Evolutionary conservation across 2,888 invertebrate genomes (phyloP), one percentile per base, ranked within the genome.

Genomic region (Cheilosia grossa): DNA sequence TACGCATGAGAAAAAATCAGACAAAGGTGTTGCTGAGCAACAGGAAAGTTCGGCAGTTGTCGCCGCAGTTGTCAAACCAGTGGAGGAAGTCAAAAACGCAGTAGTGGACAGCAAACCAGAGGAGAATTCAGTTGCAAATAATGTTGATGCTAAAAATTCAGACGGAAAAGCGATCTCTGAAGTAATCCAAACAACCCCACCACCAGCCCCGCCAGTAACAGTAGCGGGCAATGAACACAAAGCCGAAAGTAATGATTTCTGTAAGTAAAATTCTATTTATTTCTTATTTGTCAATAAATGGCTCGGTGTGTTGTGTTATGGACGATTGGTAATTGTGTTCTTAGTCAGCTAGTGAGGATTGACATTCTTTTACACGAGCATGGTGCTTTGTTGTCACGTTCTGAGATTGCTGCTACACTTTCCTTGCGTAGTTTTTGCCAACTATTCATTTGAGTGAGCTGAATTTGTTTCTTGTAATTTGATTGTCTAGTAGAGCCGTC

Each of bases 211-310:
- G 27, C 69, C 66, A 64, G 86, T 82, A 21, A 15, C 78, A 58
- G 73, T 74, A 69, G 75, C 81, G 75, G 85, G 75, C 30, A 86
- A 66, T 19, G 82, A 86, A 15, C 78, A 69, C 47, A 78, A 82
- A 78, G 67, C 78, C 44, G 82, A 86, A 78, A 82, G 73, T 66
- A 86, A 86, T 78, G 81, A 86, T 82, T 78, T 78, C 58, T 81
- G 85, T 85, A 77, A 85, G 85, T 85, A 58, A 51, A 13, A 4
- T 15, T 30, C 5, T 9, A 30, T 30, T 9, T 15, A 17, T 44
- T 44, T 44, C 2, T 17, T 42, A 24, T 24, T 59, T 58, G 30
- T 51, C 9, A 74, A 67, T 67, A 56, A 74, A 42, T 59, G 67
- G 0, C 47, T 21, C 27, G 59, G 6, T 15, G 51, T 59, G 47